phyloP scores from a whole-genome alignment of 2,797 vertebrate species.

The Chaetodon trifasciatus region DNA sequence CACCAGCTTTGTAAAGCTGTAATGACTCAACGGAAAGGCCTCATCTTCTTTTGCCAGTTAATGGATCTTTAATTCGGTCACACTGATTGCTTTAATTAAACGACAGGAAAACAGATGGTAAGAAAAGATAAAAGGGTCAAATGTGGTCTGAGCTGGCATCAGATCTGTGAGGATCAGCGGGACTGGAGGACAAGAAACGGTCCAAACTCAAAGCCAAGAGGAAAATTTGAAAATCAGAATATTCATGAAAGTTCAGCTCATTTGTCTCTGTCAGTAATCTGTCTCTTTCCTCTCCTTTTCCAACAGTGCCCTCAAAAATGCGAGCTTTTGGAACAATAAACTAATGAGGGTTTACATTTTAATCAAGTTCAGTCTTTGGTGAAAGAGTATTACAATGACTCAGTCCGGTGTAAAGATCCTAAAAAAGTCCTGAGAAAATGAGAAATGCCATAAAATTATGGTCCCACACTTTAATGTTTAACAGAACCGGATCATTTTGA shows the following conservation, averaged over 20 bases:
- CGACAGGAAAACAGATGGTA: background rate
- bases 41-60: background rate
- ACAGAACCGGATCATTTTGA: background rate
- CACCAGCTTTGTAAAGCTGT: background rate
- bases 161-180: background rate
- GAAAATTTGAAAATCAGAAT: slow-evolving; percentile 12
- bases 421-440: background rate
- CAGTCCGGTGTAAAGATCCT: background rate
- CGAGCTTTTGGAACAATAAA: background rate
- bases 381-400: background rate
- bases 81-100: background rate
- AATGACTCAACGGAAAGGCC: background rate
- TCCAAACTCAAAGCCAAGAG: background rate
- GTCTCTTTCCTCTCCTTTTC: background rate
- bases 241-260: background rate
- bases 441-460: background rate
- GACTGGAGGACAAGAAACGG: background rate
- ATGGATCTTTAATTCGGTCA: background rate
- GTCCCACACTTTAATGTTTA: background rate
- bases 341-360: slow-evolving; percentile 1
- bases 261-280: background rate
- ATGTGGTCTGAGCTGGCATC: slow-evolving; percentile 2
- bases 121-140: slow-evolving; percentile 9
- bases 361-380: slow-evolving; percentile 2
- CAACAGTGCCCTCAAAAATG: background rate